Base-by-base conservation (phyloP, 2,888 invertebrate genomes). In the Drosophila planitibia region DNA sequence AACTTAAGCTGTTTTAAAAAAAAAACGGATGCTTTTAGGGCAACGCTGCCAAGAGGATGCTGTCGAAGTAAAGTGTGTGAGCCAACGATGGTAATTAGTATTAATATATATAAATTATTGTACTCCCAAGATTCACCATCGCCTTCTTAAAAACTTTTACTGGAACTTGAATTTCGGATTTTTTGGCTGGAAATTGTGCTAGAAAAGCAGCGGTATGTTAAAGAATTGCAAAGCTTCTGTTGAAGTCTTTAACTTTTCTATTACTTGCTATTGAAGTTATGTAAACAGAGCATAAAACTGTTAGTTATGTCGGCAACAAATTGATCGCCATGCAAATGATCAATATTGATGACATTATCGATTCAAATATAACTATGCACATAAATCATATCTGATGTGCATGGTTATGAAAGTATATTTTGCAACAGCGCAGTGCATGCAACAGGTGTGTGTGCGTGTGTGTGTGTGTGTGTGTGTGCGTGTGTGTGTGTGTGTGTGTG, bases 351-450 rank as follows among this genome's bases (percentile, higher is more conserved):
- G 22, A 19, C 22, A 39, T 58, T 58, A 35, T 69, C 58, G 49
- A 41, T 32, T 22, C 37, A 57, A 33, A 28, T 39, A 47, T 19
- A 58, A 69, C 28, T 19, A 51, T 68, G 19, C 12, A 33, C 49
- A 69, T 58, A 58, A 69, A 41, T 69, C 58, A 69, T 41, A 39
- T 58, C 33, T 41, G 49, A n/a, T 70, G 10, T 70, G 32, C 32
- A 7, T 19, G 22, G 60, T 22, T 32, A 53, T 70, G 25, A 32
- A 37, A 70, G n/a, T 35, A 51, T 32, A 52, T 33, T 58, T 57
- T 57, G 19, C 28, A 67, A 49, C 66, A 33, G 37, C 33, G 14
- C 3, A 28, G 41, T 25, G 14, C 7, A 22, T 47, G 47, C 47
- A 47, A 47, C 47, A 47, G 25, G 22, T n/a, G 49, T 44, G 53